Evolutionary conservation across 2,797 vertebrate species (phyloP).

Genomic region (Lagorchestes hirsutus): DNA sequence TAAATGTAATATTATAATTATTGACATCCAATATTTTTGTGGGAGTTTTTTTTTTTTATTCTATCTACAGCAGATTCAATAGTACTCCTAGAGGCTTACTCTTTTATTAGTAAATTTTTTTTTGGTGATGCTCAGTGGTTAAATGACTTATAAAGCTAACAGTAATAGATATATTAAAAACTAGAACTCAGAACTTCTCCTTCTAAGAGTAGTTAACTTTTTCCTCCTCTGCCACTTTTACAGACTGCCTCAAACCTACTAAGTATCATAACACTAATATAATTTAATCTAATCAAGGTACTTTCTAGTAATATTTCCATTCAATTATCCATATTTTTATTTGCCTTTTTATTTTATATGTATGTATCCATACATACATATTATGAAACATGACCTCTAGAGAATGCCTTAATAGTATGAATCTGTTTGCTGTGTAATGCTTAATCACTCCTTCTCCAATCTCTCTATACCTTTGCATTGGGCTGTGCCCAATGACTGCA

Average conservation of each 20-base stretch:
- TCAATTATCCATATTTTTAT: background rate
- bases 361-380: too few relatives aligned
- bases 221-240: background rate
- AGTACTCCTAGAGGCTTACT: background rate
- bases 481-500: background rate
- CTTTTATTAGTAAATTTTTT: background rate
- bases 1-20: background rate
- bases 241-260: background rate
- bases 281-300: background rate
- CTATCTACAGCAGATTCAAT: background rate
- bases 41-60: background rate
- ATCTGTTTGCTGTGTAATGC: background rate
- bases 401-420: background rate
- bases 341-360: background rate
- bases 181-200: background rate
- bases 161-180: background rate
- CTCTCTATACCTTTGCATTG: background rate
- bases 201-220: background rate
- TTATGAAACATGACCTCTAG: too few relatives aligned
- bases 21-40: background rate
- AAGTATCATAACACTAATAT: background rate
- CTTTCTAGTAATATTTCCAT: background rate
- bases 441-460: background rate
- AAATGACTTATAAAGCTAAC: background rate
- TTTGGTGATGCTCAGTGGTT: background rate